These are phyloP conservation scores for Opisthocomus hoazin DNA, from an alignment of 2,113 vertebrate genomes.

Conservation along the genomic window DNA sequence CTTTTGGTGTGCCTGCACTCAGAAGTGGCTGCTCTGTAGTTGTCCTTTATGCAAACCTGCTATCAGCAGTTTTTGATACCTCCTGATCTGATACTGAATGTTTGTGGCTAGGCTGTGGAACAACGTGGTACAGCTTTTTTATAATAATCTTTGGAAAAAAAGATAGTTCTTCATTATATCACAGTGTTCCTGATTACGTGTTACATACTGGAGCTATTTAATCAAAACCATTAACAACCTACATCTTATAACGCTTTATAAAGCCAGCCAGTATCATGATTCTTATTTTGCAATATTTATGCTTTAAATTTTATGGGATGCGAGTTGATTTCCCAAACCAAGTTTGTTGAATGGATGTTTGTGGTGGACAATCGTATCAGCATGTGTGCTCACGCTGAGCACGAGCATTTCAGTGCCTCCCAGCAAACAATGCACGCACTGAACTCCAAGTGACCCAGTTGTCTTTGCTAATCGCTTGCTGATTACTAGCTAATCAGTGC, in stretches of 20 bases:
- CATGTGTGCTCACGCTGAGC: neutral
- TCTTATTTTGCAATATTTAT: neutral
- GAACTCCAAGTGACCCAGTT: constrained; percentile 72
- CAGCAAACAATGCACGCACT: constrained; percentile 40
- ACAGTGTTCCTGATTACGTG: neutral
- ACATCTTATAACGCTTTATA: neutral
- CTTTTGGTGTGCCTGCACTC: neutral
- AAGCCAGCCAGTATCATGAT: neutral
- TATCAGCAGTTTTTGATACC: neutral
- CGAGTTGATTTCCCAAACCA: neutral
- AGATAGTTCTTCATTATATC: neutral
- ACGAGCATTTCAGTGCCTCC: constrained; percentile 31
- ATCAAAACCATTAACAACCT: neutral
- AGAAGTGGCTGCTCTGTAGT: neutral
- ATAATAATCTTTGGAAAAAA: neutral
- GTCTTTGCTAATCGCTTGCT: constrained; percentile 71
- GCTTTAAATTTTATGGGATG: neutral
- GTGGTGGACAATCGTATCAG: neutral
- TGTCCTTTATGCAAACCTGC: neutral
- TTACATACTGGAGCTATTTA: neutral
- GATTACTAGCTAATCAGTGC: constrained; percentile 77
- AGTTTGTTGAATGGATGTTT: neutral
- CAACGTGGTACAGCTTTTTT: neutral
- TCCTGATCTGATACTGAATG: neutral
- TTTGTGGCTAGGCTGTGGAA: neutral